Evolutionary conservation across 1,140 invertebrate genomes (phyloP).

Genomic region (fruit fly (Drosophila melanogaster)): Release_6_plus_ISO1_MT NC_004354.4:14784001-14784500

Average conservation of each 20-base stretch:
- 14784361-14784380: too few relatives aligned
- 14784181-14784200: neutral
- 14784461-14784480: conserved; percentile 24
- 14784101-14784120: neutral
- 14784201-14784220: too few relatives aligned
- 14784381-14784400: neutral
- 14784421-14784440: too few relatives aligned
- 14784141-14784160: neutral
- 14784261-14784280: too few relatives aligned
- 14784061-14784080: conserved; percentile 7
- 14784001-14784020: conserved; percentile 33
- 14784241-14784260: too few relatives aligned
- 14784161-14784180: conserved; percentile 18
- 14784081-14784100: conserved; percentile 2
- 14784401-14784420: neutral
- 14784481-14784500: conserved; percentile 4
- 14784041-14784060: neutral
- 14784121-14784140: conserved; percentile 12
- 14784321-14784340: neutral
- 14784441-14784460: neutral
- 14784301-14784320: neutral
- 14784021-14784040: neutral
- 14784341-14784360: too few relatives aligned
- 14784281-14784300: neutral
- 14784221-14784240: too few relatives aligned